phyloP scores from a whole-genome alignment of 1,140 invertebrate species.

The Anagrus nilaparvatae region DNA sequence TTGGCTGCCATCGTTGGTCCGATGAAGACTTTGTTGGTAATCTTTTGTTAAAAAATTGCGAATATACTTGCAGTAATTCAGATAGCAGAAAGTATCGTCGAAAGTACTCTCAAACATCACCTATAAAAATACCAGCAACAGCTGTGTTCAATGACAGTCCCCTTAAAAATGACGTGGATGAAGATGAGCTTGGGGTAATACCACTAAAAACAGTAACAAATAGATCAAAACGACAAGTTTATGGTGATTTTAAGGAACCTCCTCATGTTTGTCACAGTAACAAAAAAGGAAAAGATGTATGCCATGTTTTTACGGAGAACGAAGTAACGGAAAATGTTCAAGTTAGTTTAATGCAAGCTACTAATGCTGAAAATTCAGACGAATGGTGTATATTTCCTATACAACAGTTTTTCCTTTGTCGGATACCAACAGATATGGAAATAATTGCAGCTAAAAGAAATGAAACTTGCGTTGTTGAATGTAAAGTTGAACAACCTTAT shows the following conservation, averaged over 20 bases:
- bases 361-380: conserved; percentile 31
- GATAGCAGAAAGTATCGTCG: background rate
- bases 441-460: conserved; percentile 31
- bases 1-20: conserved; percentile 52
- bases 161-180: conserved; percentile 8
- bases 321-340: conserved; percentile 38
- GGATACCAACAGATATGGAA: conserved; percentile 41
- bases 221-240: conserved; percentile 1
- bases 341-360: conserved; percentile 41
- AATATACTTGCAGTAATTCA: conserved; percentile 44
- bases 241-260: conserved; percentile 34
- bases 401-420: conserved; percentile 45
- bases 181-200: conserved; percentile 11
- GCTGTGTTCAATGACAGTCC: background rate
- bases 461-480: conserved; percentile 49
- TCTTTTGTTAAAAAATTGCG: conserved; percentile 45
- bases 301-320: conserved; percentile 52
- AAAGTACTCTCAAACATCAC: conserved; percentile 11
- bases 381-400: conserved; percentile 50
- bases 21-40: conserved; percentile 44
- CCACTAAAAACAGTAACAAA: conserved; percentile 6
- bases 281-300: conserved; percentile 39
- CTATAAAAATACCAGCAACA: background rate
- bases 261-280: conserved; percentile 52
- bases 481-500: conserved; percentile 57